Conservation (phyloP, 1,140 invertebrate species). For the Cydia strobilella region DNA sequence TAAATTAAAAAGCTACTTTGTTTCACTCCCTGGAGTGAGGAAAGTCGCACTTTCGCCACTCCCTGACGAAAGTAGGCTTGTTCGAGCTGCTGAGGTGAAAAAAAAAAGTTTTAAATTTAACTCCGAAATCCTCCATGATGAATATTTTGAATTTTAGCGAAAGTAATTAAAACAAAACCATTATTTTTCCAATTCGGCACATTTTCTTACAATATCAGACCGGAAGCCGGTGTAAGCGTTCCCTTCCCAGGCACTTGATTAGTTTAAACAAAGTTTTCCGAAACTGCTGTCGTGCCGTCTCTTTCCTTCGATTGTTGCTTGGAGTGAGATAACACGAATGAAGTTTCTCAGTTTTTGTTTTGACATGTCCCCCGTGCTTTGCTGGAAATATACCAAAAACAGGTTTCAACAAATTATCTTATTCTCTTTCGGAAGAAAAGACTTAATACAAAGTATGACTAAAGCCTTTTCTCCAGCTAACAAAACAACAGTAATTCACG, state of each 20-base stretch:
- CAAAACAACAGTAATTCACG: too few species aligned
- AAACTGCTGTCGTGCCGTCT: conserved; percentile 15
- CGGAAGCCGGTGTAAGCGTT: neutral
- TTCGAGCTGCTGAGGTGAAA: too few species aligned
- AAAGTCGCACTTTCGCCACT: too few species aligned
- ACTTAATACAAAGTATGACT: too few species aligned
- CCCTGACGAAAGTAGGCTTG: too few species aligned
- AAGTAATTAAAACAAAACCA: neutral
- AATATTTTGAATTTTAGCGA: too few species aligned
- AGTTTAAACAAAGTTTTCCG: neutral
- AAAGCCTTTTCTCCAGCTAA: too few species aligned
- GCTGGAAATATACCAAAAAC: neutral
- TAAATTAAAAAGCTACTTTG: too few species aligned
- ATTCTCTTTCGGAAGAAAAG: too few species aligned
- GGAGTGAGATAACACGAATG: conserved; percentile 16
- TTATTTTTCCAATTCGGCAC: neutral
- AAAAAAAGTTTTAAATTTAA: too few species aligned
- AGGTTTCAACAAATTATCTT: neutral
- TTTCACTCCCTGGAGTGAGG: too few species aligned
- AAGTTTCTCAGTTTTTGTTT: conserved; percentile 4
- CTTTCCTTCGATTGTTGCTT: neutral
- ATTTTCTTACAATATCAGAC: neutral
- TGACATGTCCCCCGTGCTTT: neutral
- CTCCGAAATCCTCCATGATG: too few species aligned
- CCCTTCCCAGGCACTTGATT: neutral